phyloP scores from a whole-genome alignment of 53 echinoderm and acorn worm species.

The Astropecten irregularis region DNA sequence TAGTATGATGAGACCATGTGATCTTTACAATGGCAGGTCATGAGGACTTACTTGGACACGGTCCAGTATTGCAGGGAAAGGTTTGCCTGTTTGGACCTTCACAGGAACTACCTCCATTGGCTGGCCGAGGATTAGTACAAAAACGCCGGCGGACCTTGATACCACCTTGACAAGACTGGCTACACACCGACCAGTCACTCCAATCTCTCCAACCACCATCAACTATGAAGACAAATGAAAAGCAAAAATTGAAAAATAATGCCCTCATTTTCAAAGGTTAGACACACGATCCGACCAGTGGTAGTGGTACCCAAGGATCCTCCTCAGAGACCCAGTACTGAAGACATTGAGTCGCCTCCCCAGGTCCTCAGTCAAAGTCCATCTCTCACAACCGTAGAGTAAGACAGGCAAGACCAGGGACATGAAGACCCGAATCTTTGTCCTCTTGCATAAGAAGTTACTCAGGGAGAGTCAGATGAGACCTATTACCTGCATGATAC shows the following conservation, averaged over 20 bases:
- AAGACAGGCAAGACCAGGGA: too few relatives aligned
- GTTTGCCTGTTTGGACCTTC: slow-evolving; percentile 18
- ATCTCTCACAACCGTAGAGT: too few relatives aligned
- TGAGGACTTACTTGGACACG: slow-evolving; percentile 46
- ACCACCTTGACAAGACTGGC: slow-evolving; percentile 55
- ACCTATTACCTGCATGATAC: not conserved
- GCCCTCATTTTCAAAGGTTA: too few relatives aligned
- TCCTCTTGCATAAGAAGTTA: too few relatives aligned
- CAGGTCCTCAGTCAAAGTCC: too few relatives aligned
- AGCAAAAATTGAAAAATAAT: not conserved
- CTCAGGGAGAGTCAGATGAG: too few relatives aligned
- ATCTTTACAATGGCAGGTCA: not conserved
- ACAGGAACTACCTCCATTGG: slow-evolving; percentile 58
- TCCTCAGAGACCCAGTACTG: too few relatives aligned
- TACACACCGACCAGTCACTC: slow-evolving; percentile 45
- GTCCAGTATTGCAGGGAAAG: slow-evolving; percentile 47
- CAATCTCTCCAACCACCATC: slow-evolving; percentile 62
- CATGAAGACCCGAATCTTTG: too few relatives aligned
- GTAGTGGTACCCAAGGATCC: too few relatives aligned
- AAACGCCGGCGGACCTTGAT: slow-evolving; percentile 33
- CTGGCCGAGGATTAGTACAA: slow-evolving; percentile 65
- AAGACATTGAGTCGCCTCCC: too few relatives aligned
- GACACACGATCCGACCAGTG: not conserved
- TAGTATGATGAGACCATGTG: too few relatives aligned
- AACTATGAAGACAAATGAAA: slow-evolving; percentile 16